Percentiles rank a stretch among this genome's conserved stretches.
Evolutionary conservation across 1,140 invertebrate species (phyloP).

Genomic region (Philopotamus ludificatus): DNA sequence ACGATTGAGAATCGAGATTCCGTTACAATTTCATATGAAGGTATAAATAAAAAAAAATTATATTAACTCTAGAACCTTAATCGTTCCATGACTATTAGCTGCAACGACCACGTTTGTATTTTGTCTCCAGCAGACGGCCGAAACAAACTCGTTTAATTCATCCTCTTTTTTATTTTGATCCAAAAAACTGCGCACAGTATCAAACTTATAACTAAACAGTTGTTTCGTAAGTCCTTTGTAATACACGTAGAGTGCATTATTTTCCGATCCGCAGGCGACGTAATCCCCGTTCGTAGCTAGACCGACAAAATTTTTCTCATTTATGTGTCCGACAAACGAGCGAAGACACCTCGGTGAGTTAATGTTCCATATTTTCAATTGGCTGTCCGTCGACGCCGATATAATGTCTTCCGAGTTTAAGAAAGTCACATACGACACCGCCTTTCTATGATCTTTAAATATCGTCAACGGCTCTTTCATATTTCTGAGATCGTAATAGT

Average conservation of each 20-base stretch:
- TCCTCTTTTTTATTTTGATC: constrained; percentile 74
- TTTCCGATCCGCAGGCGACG: constrained; percentile 94
- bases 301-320: constrained; percentile 97
- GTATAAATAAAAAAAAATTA: no score
- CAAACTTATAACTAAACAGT: constrained; percentile 86
- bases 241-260: constrained; percentile 92
- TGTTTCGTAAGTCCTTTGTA: constrained; percentile 89
- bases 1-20: no score
- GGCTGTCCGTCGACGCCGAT: constrained; percentile 93
- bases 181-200: constrained; percentile 76
- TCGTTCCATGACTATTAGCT: constrained; percentile 93
- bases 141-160: constrained; percentile 91
- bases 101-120: constrained; percentile 87
- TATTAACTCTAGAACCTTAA: constrained; percentile 81
- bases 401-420: constrained; percentile 87
- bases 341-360: constrained; percentile 75
- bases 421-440: constrained; percentile 96
- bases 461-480: constrained; percentile 79
- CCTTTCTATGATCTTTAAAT: constrained; percentile 91
- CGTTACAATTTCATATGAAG: no score
- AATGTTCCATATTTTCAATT: constrained; percentile 92
- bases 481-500: constrained; percentile 93
- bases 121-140: constrained; percentile 92
- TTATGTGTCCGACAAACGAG: constrained; percentile 90
- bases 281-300: constrained; percentile 94